These are phyloP conservation scores for Cristatella mucedo DNA, from an alignment of 2,888 invertebrate genomes.

Conservation along the genomic window DNA sequence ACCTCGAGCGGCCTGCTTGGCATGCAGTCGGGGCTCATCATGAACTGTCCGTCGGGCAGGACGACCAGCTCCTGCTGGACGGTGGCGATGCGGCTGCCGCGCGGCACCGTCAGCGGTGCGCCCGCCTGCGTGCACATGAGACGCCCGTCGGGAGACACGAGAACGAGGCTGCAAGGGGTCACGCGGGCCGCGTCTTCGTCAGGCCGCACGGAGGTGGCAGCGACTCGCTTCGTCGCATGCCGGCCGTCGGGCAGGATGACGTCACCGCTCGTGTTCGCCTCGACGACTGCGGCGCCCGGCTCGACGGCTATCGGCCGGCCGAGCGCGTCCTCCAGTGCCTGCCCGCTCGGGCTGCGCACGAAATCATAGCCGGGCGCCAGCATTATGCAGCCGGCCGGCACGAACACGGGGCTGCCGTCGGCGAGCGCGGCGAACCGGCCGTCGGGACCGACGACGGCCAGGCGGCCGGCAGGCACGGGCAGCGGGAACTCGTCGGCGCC, in stretches of 20 bases:
- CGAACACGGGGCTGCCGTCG: constrained; percentile 1
- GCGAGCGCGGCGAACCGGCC: neutral
- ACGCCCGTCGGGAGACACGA: constrained; percentile 3
- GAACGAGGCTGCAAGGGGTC: constrained; percentile 3
- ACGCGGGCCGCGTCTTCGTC: no score
- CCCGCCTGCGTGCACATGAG: neutral
- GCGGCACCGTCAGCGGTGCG: constrained; percentile 3
- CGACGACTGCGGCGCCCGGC: constrained; percentile 1
- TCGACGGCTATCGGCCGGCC: constrained; percentile 5
- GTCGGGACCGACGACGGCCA: constrained; percentile 4
- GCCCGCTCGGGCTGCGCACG: constrained; percentile 2
- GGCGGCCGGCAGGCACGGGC: neutral
- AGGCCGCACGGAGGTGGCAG: no score
- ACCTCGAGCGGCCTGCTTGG: no score
- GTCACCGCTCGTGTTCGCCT: neutral
- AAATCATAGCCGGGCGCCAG: constrained; percentile 6
- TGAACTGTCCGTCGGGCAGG: neutral
- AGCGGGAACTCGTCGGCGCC: constrained; percentile 1
- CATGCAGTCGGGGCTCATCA: no score
- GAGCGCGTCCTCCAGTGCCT: constrained; percentile 3
- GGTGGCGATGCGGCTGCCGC: constrained; percentile 6
- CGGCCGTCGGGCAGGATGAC: neutral
- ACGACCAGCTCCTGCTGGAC: constrained; percentile 8
- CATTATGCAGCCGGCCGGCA: constrained; percentile 5
- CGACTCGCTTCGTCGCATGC: neutral